phyloP scores from a whole-genome alignment of 2,888 invertebrate genomes.

The Scaeva pyrastri region DNA sequence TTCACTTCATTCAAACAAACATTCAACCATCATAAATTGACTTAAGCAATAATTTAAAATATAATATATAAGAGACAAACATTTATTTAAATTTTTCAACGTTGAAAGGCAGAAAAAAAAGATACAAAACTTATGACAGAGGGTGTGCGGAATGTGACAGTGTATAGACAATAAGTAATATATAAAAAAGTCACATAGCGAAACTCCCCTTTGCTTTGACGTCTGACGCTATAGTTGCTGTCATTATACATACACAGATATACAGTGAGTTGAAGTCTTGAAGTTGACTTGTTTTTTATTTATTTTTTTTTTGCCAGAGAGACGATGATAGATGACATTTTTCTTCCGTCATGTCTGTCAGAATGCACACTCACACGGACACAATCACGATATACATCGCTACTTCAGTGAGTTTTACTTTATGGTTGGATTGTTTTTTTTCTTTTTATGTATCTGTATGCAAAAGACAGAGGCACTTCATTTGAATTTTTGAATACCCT shows the following conservation, averaged over 20 bases:
- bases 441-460: neutral
- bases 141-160: conserved; percentile 69
- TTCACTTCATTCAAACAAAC: too few relatives aligned
- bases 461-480: conserved; percentile 64
- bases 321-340: conserved; percentile 68
- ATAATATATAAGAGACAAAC: conserved; percentile 63
- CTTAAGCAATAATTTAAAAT: too few relatives aligned
- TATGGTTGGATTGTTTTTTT: too few relatives aligned
- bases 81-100: conserved; percentile 65
- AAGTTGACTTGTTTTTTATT: conserved; percentile 30
- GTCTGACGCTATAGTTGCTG: conserved; percentile 36
- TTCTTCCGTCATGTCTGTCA: conserved; percentile 65
- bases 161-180: conserved; percentile 23
- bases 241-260: too few relatives aligned
- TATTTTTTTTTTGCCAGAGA: neutral
- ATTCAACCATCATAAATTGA: too few relatives aligned
- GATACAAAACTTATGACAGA: conserved; percentile 61
- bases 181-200: conserved; percentile 13
- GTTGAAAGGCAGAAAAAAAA: conserved; percentile 6
- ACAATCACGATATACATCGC: too few relatives aligned
- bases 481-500: conserved; percentile 74
- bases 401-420: too few relatives aligned
- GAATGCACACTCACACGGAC: conserved; percentile 51
- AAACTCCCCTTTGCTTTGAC: conserved; percentile 57
- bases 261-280: conserved; percentile 56